Evolutionary conservation across 2,888 invertebrate genomes (phyloP).

Genomic region (Timema podura): DNA sequence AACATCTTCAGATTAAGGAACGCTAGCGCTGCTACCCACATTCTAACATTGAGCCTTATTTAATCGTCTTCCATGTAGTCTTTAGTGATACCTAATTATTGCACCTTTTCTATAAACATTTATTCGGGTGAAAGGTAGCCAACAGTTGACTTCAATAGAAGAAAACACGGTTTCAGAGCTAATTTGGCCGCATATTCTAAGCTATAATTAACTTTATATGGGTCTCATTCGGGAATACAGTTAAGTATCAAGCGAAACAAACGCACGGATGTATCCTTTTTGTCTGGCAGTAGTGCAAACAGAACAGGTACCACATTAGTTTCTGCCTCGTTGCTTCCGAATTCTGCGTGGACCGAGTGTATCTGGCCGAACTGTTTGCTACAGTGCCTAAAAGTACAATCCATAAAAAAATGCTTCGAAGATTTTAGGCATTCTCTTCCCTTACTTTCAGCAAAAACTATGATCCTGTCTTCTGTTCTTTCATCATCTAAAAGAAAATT

Average conservation of each 20-base stretch:
- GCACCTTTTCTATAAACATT: neutral
- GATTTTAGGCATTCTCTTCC: conserved; percentile 3
- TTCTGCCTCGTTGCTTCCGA: neutral
- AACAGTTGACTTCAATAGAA: neutral
- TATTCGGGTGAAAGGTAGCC: neutral
- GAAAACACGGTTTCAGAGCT: neutral
- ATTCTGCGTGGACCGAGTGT: neutral
- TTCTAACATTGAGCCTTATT: neutral
- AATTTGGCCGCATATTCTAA: neutral
- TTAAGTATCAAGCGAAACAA: conserved; percentile 1
- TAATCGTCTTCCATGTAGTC: neutral
- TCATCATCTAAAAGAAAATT: conserved; percentile 1
- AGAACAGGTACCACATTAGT: no score
- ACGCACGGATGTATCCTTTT: neutral
- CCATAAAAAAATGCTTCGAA: neutral
- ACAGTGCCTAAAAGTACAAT: neutral
- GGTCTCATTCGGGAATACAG: no score
- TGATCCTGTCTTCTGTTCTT: neutral
- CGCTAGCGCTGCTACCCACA: neutral
- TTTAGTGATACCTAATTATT: neutral
- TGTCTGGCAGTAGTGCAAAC: neutral
- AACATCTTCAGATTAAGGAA: conserved; percentile 4
- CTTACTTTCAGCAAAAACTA: neutral
- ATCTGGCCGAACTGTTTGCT: conserved; percentile 1
- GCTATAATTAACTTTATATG: neutral